Percentiles rank a stretch among this genome's conserved stretches.
Evolutionary conservation across 2,797 vertebrate genomes (phyloP).

Genomic region (Clarias fuscus): DNA sequence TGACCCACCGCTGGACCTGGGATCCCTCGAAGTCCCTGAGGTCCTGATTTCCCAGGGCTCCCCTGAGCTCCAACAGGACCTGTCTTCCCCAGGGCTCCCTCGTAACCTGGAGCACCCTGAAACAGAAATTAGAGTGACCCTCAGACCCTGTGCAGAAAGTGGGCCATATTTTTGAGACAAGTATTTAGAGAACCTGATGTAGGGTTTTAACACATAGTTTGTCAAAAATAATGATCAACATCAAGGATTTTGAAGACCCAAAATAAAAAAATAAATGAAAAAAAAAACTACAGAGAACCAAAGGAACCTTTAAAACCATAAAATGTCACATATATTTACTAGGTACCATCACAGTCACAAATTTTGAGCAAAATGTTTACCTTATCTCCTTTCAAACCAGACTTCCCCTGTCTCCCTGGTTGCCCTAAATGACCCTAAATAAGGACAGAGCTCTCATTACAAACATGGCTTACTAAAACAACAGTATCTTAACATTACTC

Average conservation of each 20-base stretch:
- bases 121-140: constrained; percentile 1
- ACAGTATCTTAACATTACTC: background rate
- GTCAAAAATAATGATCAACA: background rate
- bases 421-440: constrained; percentile 76
- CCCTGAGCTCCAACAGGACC: constrained; percentile 93
- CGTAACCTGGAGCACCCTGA: constrained; percentile 86
- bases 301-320: background rate
- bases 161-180: constrained; percentile 10
- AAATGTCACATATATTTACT: background rate
- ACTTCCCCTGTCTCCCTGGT: constrained; percentile 70
- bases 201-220: background rate
- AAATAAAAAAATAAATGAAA: background rate
- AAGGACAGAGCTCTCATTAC: background rate
- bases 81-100: constrained; percentile 89
- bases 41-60: constrained; percentile 85
- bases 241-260: background rate
- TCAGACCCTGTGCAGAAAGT: background rate
- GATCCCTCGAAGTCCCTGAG: constrained; percentile 90
- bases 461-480: background rate
- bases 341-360: background rate
- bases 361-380: constrained; percentile 55
- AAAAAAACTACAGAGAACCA: background rate
- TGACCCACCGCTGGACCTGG: constrained; percentile 90
- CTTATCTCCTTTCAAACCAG: constrained; percentile 73
- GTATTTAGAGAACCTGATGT: background rate